Conservation (phyloP, 2,797 vertebrate species). For the Siniperca scherzeri region DNA sequence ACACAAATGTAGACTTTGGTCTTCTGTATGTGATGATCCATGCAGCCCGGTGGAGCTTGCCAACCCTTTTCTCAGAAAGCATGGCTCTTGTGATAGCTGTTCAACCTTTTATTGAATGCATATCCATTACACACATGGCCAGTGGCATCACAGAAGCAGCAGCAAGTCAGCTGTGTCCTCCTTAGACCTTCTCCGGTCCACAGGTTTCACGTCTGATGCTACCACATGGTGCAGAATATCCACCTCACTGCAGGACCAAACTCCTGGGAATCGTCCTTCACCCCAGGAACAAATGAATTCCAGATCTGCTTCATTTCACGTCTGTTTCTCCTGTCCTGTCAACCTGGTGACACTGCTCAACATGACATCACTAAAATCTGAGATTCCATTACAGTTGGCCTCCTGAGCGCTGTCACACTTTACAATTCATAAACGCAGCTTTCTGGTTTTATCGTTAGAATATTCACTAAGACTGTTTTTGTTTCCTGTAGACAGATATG, state of each 20-base stretch:
- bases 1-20: slow-evolving; percentile 10
- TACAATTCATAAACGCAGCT: slow-evolving; percentile 48
- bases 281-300: slow-evolving; percentile 48
- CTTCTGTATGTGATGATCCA: slow-evolving; percentile 40
- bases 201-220: slow-evolving; percentile 68
- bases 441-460: slow-evolving; percentile 51
- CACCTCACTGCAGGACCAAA: slow-evolving; percentile 12
- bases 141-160: slow-evolving; percentile 34
- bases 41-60: slow-evolving; percentile 37
- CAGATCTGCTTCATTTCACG: slow-evolving; percentile 63
- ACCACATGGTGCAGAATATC: slow-evolving; percentile 32
- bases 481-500: slow-evolving; percentile 48
- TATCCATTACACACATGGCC: slow-evolving; percentile 71
- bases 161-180: slow-evolving; percentile 63
- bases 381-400: slow-evolving; percentile 53
- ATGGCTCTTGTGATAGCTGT: slow-evolving; percentile 57
- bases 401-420: slow-evolving; percentile 33
- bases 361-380: slow-evolving; percentile 40
- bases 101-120: slow-evolving; percentile 65
- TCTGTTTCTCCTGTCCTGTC: slow-evolving; percentile 42
- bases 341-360: slow-evolving; percentile 41
- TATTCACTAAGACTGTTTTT: slow-evolving; percentile 69
- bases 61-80: slow-evolving; percentile 38
- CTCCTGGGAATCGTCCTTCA: slow-evolving; percentile 50
- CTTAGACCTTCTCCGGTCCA: slow-evolving; percentile 57